Conservation (phyloP, 2,113 vertebrate genomes). For the Cheilinus undulatus region DNA sequence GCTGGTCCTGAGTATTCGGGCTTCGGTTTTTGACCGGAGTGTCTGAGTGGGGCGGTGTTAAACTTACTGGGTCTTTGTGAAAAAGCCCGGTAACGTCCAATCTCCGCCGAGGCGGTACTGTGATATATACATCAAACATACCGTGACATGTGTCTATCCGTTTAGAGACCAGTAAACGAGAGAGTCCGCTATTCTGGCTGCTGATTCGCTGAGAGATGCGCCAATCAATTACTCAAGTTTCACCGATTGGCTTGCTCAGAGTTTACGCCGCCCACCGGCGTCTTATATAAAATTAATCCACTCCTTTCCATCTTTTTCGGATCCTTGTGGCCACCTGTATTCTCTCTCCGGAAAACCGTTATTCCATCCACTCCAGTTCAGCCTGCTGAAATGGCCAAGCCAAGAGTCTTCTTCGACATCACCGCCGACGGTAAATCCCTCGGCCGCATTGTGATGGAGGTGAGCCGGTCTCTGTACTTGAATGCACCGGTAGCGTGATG, state of each 20-base stretch:
- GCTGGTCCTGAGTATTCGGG: not conserved
- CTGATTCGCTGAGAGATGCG: conserved; percentile 27
- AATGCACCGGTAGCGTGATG: too few species aligned
- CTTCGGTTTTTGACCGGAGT: rapidly evolving
- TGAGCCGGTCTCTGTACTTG: conserved; percentile 36
- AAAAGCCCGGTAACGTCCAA: rapidly evolving
- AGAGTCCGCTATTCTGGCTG: rapidly evolving
- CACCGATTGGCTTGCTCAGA: conserved; percentile 44
- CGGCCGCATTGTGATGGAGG: conserved; percentile 87
- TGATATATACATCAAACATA: not conserved
- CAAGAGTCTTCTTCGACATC: conserved; percentile 86
- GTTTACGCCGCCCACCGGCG: conserved; percentile 18
- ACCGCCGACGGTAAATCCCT: rapidly evolving
- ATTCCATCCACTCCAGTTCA: not conserved
- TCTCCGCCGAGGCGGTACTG: rapidly evolving
- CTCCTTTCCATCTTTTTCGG: conserved; percentile 57
- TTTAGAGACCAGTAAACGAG: not conserved
- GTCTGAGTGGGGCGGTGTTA: conserved; percentile 17
- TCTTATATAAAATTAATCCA: conserved; percentile 59
- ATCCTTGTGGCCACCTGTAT: conserved; percentile 15
- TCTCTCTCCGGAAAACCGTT: not conserved
- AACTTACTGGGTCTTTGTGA: rapidly evolving
- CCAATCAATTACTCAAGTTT: not conserved
- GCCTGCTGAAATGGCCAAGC: conserved; percentile 67
- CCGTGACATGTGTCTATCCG: not conserved